These are phyloP conservation scores for Melanotus villosus DNA, from an alignment of 2,888 invertebrate species.

Conservation along the genomic window DNA sequence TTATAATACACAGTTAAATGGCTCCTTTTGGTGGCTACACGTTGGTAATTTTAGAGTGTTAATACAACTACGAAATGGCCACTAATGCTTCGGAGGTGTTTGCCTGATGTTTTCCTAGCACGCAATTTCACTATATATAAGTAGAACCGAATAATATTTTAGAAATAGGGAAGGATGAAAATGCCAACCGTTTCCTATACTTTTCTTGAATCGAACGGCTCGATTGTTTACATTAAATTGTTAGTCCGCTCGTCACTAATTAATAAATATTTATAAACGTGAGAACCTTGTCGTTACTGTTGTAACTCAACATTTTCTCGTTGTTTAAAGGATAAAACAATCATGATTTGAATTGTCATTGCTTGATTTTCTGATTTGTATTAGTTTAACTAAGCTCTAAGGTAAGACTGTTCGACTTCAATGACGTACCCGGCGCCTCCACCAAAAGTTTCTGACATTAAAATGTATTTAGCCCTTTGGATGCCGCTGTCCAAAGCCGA, in stretches of 20 bases:
- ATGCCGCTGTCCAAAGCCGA: no score
- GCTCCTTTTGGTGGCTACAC: constrained; percentile 34
- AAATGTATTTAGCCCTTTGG: no score
- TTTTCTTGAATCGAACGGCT: not conserved
- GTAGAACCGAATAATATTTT: constrained; percentile 25
- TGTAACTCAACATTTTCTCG: no score
- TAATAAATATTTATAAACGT: constrained; percentile 3
- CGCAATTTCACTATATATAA: constrained; percentile 57
- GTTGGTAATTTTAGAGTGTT: constrained; percentile 63
- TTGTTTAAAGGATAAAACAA: no score
- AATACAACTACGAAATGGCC: constrained; percentile 68
- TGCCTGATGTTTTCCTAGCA: constrained; percentile 65
- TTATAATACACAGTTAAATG: constrained; percentile 23
- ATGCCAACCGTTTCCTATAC: not conserved
- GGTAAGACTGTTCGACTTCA: no score
- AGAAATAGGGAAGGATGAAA: constrained; percentile 14
- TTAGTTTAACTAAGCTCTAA: no score
- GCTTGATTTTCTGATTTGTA: no score
- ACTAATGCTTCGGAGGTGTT: constrained; percentile 68
- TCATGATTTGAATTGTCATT: no score
- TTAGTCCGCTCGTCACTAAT: not conserved
- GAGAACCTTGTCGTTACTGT: not conserved
- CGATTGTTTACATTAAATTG: not conserved
- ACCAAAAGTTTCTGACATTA: no score
- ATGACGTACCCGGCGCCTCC: no score